phyloP scores from a whole-genome alignment of 2,113 vertebrate genomes.

The Aplodontia rufa region DNA sequence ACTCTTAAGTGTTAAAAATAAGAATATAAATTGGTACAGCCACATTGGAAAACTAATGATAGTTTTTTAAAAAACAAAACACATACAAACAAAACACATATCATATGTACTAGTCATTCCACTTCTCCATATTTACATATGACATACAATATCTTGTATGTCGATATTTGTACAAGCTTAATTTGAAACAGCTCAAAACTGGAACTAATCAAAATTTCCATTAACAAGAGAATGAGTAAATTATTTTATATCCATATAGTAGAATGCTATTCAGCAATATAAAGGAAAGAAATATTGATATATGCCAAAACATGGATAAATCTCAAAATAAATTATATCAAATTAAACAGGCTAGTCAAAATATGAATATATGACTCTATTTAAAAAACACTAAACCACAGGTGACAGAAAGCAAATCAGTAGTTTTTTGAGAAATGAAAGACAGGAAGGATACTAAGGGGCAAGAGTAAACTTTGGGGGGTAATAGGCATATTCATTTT shows the following conservation, averaged over 20 bases:
- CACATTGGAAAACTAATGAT: not conserved
- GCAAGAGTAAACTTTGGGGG: not conserved
- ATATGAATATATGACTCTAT: not conserved
- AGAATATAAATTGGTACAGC: not conserved
- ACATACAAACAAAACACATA: no score
- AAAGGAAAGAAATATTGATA: not conserved
- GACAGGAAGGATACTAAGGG: not conserved
- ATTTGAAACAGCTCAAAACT: not conserved
- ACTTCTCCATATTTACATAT: not conserved
- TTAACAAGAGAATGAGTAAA: not conserved
- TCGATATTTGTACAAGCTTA: not conserved
- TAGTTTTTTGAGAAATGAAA: not conserved
- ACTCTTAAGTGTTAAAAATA: not conserved
- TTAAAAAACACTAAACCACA: not conserved
- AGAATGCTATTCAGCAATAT: not conserved
- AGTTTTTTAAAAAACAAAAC: not conserved
- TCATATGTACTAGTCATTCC: not conserved
- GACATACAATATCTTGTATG: not conserved
- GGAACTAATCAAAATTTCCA: not conserved
- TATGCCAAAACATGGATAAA: not conserved
- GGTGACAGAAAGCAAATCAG: not conserved
- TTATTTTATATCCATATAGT: not conserved
- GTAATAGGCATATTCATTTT: not conserved
- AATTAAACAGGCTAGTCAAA: not conserved
- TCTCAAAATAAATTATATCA: slow-evolving; percentile 26